Evolutionary conservation across 2,888 invertebrate species (phyloP).

Genomic region (Rapana venosa): DNA sequence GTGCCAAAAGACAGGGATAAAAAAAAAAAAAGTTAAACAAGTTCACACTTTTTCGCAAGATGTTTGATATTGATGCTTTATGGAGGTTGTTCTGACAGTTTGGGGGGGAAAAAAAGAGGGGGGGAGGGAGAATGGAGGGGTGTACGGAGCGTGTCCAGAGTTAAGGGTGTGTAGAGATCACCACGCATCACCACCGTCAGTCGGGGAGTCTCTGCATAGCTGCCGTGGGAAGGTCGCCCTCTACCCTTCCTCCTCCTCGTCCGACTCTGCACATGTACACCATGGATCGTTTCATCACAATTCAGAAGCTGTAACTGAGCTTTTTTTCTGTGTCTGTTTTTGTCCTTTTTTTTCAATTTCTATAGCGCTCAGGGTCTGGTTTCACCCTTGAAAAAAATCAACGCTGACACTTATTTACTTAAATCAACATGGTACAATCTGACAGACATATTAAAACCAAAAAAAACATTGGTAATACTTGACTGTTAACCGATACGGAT

Average conservation of each 20-base stretch:
- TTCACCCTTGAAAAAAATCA: no score
- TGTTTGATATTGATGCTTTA: constrained; percentile 12
- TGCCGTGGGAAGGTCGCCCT: constrained; percentile 17
- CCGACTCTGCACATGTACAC: constrained; percentile 30
- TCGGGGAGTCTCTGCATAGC: constrained; percentile 17
- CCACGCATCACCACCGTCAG: background rate
- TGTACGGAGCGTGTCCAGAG: background rate
- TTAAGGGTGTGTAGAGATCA: background rate
- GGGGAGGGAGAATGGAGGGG: background rate
- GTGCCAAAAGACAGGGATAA: background rate
- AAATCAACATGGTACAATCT: no score
- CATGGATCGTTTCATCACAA: no score
- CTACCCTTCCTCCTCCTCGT: constrained; percentile 37
- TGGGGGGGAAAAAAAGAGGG: no score
- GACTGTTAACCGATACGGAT: no score
- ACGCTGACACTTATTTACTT: no score
- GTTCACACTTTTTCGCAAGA: background rate
- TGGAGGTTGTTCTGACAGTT: background rate
- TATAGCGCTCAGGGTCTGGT: no score
- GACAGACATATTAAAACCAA: no score
- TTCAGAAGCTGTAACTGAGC: no score
- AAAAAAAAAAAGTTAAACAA: background rate
- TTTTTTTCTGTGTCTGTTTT: no score
- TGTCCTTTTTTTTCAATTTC: no score
- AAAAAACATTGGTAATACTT: no score